phyloP scores from a whole-genome alignment of 1,140 invertebrate species.

The Steinernema khuongi region DNA sequence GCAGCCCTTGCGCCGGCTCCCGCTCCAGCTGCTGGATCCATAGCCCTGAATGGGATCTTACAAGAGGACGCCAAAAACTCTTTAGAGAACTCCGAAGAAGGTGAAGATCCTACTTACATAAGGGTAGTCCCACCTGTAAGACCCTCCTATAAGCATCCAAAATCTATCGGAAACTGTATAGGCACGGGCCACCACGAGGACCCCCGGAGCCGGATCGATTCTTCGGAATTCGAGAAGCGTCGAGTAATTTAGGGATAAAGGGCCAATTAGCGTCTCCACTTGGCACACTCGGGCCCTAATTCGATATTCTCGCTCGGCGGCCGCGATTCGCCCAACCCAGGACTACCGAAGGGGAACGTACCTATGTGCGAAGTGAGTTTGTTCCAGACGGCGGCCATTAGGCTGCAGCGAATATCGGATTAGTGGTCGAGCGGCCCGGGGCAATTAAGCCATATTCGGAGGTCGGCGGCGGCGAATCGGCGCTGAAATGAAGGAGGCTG shows the following conservation, averaged over 20 bases:
- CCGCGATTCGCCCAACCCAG: neutral
- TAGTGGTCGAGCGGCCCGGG: neutral
- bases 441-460: conserved; percentile 16
- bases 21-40: conserved; percentile 26
- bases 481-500: conserved; percentile 1
- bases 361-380: conserved; percentile 42
- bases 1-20: conserved; percentile 37
- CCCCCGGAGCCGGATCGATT: too few relatives aligned
- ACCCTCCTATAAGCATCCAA: too few relatives aligned
- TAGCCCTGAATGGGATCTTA: conserved; percentile 30
- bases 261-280: conserved; percentile 11
- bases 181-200: too few relatives aligned
- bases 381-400: conserved; percentile 45
- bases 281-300: neutral
- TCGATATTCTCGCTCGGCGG: neutral
- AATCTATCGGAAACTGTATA: too few relatives aligned
- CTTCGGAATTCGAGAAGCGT: neutral
- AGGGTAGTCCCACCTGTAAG: too few relatives aligned
- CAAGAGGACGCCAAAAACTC: too few relatives aligned
- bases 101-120: too few relatives aligned
- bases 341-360: conserved; percentile 23
- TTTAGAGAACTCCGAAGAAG: too few relatives aligned
- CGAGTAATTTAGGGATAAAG: conserved; percentile 13
- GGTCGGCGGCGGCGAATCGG: neutral
- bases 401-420: conserved; percentile 11